phyloP scores from a whole-genome alignment of 2,888 invertebrate species.

The Acrobasis suavella region DNA sequence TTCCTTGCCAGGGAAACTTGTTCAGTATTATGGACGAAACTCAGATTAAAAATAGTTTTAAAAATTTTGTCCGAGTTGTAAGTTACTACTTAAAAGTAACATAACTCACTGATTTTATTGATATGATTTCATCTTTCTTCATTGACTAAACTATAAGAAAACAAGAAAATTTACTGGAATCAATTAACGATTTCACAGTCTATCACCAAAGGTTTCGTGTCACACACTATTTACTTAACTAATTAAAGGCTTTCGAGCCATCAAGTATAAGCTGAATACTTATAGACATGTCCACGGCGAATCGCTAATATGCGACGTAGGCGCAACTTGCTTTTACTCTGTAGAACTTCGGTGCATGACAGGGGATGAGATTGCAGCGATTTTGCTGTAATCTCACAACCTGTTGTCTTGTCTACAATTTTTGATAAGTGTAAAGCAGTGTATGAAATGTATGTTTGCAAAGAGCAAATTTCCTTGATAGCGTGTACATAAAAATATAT shows the following conservation, averaged over 20 bases:
- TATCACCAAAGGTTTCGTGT: conserved; percentile 22
- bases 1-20: too few species aligned
- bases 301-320: conserved; percentile 65
- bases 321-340: conserved; percentile 33
- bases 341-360: conserved; percentile 7
- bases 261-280: conserved; percentile 1
- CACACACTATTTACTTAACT: conserved; percentile 31
- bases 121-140: too few species aligned
- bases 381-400: neutral
- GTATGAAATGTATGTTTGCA: too few species aligned
- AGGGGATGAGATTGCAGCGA: conserved; percentile 20
- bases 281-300: conserved; percentile 50
- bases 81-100: too few species aligned
- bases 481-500: too few species aligned
- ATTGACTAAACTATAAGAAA: neutral
- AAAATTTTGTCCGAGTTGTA: too few species aligned
- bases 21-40: too few species aligned
- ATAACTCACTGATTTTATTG: too few species aligned
- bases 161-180: neutral
- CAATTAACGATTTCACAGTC: conserved; percentile 7
- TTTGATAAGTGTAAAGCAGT: too few species aligned
- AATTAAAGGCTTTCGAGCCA: conserved; percentile 24
- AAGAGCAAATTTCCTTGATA: too few species aligned
- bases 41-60: too few species aligned
- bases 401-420: too few species aligned